Conservation (phyloP, 2,888 invertebrate species). For the Synanthedon formicaeformis region DNA sequence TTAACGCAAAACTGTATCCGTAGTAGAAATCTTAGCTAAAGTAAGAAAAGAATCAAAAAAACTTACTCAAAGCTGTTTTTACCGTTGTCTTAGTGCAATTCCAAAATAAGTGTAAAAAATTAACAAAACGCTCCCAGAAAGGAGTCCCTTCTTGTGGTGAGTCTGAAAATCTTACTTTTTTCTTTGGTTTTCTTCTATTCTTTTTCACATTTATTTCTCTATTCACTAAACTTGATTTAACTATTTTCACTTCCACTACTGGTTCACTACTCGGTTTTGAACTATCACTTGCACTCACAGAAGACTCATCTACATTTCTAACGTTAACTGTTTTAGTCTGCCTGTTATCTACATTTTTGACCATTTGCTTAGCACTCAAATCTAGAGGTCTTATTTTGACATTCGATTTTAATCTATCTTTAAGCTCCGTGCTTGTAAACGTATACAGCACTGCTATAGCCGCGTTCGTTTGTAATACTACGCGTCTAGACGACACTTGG, state of each 20-base stretch:
- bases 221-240: constrained; percentile 43
- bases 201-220: constrained; percentile 31
- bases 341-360: constrained; percentile 32
- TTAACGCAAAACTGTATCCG: neutral
- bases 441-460: neutral
- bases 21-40: neutral
- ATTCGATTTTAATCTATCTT: constrained; percentile 17
- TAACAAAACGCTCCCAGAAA: constrained; percentile 36
- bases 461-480: constrained; percentile 25
- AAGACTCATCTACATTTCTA: constrained; percentile 12
- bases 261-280: constrained; percentile 11
- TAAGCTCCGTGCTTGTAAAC: constrained; percentile 35
- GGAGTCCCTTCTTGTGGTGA: constrained; percentile 24
- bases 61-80: constrained; percentile 43
- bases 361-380: constrained; percentile 22
- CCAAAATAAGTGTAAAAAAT: constrained; percentile 44
- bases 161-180: constrained; percentile 52
- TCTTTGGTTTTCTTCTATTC: constrained; percentile 30
- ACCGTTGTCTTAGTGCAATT: constrained; percentile 34
- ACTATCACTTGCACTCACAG: constrained; percentile 20
- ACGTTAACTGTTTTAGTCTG: neutral
- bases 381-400: constrained; percentile 22
- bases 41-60: neutral
- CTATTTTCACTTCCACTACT: constrained; percentile 36
- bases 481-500: constrained; percentile 40